phyloP scores from a whole-genome alignment of 2,797 vertebrate genomes.

The Gallirallus australis region DNA sequence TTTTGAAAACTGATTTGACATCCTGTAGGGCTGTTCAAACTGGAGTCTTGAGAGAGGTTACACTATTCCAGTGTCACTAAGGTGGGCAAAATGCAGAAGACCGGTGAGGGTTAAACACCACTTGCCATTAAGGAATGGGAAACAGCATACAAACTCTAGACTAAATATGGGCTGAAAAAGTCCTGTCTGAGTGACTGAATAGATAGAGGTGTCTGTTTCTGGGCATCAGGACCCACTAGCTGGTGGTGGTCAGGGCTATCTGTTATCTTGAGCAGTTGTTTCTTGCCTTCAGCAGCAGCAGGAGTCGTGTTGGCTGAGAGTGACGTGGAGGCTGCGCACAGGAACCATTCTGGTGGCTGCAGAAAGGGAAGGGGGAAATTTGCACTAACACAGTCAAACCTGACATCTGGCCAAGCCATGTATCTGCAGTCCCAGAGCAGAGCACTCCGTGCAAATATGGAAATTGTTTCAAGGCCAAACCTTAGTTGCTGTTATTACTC shows the following conservation, averaged over 20 bases:
- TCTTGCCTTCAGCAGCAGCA: background rate
- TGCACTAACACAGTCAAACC: background rate
- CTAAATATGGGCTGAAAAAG: background rate
- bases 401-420: background rate
- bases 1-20: background rate
- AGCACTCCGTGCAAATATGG: background rate
- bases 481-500: background rate
- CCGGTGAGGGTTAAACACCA: background rate
- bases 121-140: background rate
- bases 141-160: background rate
- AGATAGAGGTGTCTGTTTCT: conserved; percentile 3
- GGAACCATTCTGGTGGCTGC: background rate
- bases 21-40: background rate
- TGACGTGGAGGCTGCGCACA: background rate
- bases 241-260: background rate
- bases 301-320: background rate
- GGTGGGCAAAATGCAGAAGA: background rate
- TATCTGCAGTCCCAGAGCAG: background rate
- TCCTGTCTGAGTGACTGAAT: background rate
- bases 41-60: background rate
- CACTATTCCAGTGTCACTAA: background rate
- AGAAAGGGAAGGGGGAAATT: background rate
- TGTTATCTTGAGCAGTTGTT: background rate
- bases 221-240: background rate
- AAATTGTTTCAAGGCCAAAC: background rate